Base-by-base conservation (phyloP, 1,140 invertebrate species). In the Drosophila serrata region DNA sequence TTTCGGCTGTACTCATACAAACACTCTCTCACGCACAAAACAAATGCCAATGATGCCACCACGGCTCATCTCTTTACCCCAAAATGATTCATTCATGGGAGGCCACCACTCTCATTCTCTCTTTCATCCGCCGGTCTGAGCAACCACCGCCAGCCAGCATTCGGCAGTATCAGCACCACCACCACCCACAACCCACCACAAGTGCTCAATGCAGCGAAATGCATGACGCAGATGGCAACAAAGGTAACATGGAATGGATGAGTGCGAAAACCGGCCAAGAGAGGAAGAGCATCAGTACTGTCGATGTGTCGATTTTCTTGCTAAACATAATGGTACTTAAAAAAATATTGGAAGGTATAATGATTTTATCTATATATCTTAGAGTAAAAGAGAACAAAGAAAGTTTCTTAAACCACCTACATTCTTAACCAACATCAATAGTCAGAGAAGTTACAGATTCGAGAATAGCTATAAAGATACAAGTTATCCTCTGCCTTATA, bases 171-270 rank as follows among this genome's bases (percentile, higher is more conserved):
- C 68, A 61, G n/a, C 73, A 68, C 40, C 35, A 51, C 55, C 37
- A 29, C 35, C 46, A 31, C 17, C 43, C 55, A 39, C 46, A 19
- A 57, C 24, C 43, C 35, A 39, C 70, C 35, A 37, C 69, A 60
- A 43, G 56, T 75, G 37, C 53, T 68, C 73, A 74, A 42, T 86
- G 82, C 82, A 86, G 37, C 57, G 43, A 63, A 75, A 79, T 87
- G 82, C 82, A 87, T 87, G 82, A 86, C 82, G 82, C 82, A 86
- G 82, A 87, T 86, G 79, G 69, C 64, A 75, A 61, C 56, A 62
- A 79, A 69, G 67, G 40, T 75, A 65, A 68, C 19, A 29, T 51
- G 22, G 59, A 15, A 33, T 15, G 48, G 37, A 35, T 11, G 19
- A 55, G 19, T 24, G 13, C 33, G 5, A 37, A 55, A 37, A 55